phyloP scores from a whole-genome alignment of 2,113 vertebrate genomes.

The Potamarius usumacintae region DNA sequence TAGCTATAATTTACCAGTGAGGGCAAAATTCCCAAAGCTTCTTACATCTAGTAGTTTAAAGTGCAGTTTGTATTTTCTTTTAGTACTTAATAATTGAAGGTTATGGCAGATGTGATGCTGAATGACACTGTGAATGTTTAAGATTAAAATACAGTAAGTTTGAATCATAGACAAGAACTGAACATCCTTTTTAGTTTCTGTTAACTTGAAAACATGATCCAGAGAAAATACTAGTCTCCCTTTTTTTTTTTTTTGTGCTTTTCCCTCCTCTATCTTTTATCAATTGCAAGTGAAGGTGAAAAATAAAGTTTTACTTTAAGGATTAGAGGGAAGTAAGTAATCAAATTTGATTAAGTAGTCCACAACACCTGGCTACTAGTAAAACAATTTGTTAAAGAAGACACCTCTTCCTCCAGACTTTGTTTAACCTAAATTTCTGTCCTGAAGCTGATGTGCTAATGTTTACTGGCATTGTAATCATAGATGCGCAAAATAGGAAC shows the following conservation, averaged over 20 bases:
- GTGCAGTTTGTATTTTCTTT: background rate
- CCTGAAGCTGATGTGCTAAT: background rate
- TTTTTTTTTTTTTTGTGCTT: background rate
- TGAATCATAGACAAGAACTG: background rate
- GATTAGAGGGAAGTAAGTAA: background rate
- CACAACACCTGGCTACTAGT: too few species aligned
- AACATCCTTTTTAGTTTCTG: background rate
- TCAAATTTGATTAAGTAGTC: too few species aligned
- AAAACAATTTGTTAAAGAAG: too few species aligned
- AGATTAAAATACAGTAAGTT: background rate
- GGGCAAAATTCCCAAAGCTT: too few species aligned
- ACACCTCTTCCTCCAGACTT: background rate
- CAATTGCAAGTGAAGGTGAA: background rate
- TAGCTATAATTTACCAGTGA: too few species aligned
- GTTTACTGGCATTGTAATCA: background rate
- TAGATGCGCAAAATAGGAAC: background rate
- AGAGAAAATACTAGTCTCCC: background rate
- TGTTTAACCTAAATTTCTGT: background rate
- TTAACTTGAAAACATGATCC: background rate
- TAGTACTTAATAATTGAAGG: background rate
- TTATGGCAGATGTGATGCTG: background rate
- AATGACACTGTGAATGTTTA: background rate
- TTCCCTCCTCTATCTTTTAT: background rate
- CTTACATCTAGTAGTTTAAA: too few species aligned
- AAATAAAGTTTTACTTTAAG: background rate